Conservation (phyloP, 2,888 invertebrate species). For the Acleris cristana region DNA sequence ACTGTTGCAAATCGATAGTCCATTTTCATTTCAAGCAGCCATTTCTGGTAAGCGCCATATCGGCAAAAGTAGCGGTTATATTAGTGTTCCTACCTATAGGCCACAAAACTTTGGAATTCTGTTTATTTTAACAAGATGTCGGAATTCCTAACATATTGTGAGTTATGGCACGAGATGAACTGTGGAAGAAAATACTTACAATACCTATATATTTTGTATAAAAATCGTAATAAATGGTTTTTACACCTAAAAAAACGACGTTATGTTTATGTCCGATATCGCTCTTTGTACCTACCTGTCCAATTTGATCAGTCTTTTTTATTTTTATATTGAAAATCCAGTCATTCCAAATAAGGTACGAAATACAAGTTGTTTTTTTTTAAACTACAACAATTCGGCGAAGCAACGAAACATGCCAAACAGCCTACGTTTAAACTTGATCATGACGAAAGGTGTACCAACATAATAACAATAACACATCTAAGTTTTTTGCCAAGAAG, state of each 20-base stretch:
- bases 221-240: too few relatives aligned
- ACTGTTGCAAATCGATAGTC: slow-evolving; percentile 1
- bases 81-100: slow-evolving; percentile 6
- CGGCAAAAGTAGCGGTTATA: slow-evolving; percentile 4
- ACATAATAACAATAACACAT: too few relatives aligned
- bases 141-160: slow-evolving; percentile 5
- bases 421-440: too few relatives aligned
- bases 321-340: not conserved
- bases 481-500: too few relatives aligned
- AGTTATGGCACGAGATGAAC: slow-evolving; percentile 7
- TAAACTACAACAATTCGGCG: too few relatives aligned
- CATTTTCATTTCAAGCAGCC: slow-evolving; percentile 6
- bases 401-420: too few relatives aligned
- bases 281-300: too few relatives aligned
- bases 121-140: slow-evolving; percentile 23
- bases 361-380: not conserved
- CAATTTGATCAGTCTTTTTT: too few relatives aligned
- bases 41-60: slow-evolving; percentile 15
- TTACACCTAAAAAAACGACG: too few relatives aligned
- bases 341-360: slow-evolving; percentile 6
- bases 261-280: too few relatives aligned
- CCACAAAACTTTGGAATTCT: slow-evolving; percentile 11
- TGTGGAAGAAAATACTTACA: not conserved
- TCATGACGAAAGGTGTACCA: too few relatives aligned
- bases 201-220: too few relatives aligned